Conservation (phyloP, 2,113 vertebrate species). For the Microcebus jonahi region DNA sequence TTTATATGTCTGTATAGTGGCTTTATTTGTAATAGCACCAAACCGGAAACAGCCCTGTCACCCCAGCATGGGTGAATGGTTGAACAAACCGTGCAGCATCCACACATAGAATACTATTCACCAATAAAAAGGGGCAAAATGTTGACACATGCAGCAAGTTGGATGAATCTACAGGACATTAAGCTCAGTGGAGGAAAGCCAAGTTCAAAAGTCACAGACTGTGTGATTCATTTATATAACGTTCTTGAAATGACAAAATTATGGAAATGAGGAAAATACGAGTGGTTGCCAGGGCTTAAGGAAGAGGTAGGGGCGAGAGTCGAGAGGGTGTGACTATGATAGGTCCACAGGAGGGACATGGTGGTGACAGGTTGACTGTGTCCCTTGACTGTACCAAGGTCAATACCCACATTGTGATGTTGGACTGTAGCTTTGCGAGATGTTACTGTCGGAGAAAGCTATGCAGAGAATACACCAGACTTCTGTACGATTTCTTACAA, state of each 20-base stretch:
- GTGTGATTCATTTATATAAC: background rate
- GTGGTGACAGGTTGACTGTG: rapidly evolving
- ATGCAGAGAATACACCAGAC: too few species aligned
- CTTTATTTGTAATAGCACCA: background rate
- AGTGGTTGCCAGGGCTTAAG: background rate
- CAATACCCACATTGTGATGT: background rate
- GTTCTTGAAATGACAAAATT: background rate
- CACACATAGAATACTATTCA: rapidly evolving
- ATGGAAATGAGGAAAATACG: background rate
- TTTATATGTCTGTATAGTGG: background rate
- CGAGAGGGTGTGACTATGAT: too few species aligned
- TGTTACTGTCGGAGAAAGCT: background rate
- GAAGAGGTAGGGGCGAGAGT: too few species aligned
- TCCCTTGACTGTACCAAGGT: background rate
- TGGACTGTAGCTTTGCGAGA: background rate
- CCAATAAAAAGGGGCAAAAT: background rate
- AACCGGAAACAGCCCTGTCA: background rate
- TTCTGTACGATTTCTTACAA: background rate
- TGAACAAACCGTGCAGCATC: too few species aligned
- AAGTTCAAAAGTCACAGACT: background rate
- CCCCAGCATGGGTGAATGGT: too few species aligned
- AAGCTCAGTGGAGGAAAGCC: too few species aligned
- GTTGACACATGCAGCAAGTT: rapidly evolving
- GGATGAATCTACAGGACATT: background rate
- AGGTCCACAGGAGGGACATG: too few species aligned